Base-by-base conservation (phyloP, 2,888 invertebrate genomes). In the Caprella mutica region DNA sequence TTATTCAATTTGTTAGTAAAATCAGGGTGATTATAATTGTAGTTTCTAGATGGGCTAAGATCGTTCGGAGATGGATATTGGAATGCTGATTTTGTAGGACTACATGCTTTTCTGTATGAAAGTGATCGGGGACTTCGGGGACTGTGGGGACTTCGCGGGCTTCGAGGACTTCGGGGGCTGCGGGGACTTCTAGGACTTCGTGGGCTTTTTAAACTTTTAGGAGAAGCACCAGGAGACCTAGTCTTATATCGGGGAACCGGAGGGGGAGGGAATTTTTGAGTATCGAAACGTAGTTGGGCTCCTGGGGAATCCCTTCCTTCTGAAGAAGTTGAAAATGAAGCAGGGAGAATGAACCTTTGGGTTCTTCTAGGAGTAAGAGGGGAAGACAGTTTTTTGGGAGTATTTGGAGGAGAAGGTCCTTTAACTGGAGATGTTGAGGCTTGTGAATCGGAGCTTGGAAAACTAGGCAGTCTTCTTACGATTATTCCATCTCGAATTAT, bases 241-340 rank as follows among this genome's bases (percentile, higher is more conserved):
- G 88, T 88, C 67, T 87, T 86, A 67, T 89, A 89, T 66, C 90
- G 80, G n/a, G 90, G 90, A 27, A 90, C 90, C 29, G 91, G 87
- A n/a, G 87, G 90, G 19, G 90, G 91, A 6, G 90, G 90, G 43
- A 86, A 82, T 54, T 86, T 80, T 14, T 33, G 44, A 2, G 33
- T 30, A 26, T 55, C 55, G n/a, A 46, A 38, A 12, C 43, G 42
- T 1, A 35, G 55, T 19, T 44, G 55, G 21, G 43, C 21, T 8
- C 24, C 46, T 5, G 55, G 44, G 21, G 46, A 55, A 19, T 43
- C 33, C 35, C 44, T 26, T 19, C 44, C 55, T 35, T 39, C 46
- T 2, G 55, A 46, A 8, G 80, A 84, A 83, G 58, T 85, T 76
- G 60, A 86, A 75, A 70, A 87, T 86, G 38, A 83, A 81, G 70